Conservation (phyloP, 1,140 invertebrate genomes). For the Orius insidiosus region DNA sequence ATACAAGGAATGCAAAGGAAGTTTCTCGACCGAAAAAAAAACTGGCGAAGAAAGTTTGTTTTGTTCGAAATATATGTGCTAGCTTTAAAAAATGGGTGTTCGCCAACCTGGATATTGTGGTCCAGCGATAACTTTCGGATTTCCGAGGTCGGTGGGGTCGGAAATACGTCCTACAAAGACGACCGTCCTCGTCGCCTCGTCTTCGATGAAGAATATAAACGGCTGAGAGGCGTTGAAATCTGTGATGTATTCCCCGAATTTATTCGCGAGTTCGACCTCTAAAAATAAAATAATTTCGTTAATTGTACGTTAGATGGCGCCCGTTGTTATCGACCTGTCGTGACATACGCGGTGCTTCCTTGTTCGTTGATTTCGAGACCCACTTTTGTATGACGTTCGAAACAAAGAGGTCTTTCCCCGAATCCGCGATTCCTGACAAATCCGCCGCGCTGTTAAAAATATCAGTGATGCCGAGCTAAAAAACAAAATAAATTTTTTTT, state of each 20-base stretch:
- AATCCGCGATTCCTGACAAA: constrained; percentile 40
- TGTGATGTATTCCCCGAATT: constrained; percentile 36
- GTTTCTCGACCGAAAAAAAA: no score
- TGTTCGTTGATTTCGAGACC: constrained; percentile 72
- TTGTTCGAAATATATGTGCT: no score
- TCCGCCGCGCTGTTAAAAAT: constrained; percentile 50
- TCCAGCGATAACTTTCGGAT: neutral
- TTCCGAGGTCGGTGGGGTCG: constrained; percentile 31
- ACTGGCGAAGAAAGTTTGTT: no score
- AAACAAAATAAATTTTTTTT: constrained; percentile 19
- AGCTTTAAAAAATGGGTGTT: no score
- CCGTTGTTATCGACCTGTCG: constrained; percentile 47
- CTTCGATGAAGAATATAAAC: constrained; percentile 65
- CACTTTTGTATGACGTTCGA: constrained; percentile 58
- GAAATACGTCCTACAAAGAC: constrained; percentile 52
- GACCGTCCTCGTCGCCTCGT: constrained; percentile 46
- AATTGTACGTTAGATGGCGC: neutral
- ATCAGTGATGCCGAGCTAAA: constrained; percentile 45
- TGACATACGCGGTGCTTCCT: constrained; percentile 56
- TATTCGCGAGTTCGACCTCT: constrained; percentile 51
- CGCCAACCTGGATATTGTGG: neutral
- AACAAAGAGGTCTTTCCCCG: constrained; percentile 37
- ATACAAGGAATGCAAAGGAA: no score
- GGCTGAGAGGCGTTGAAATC: constrained; percentile 50
- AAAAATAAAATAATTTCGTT: constrained; percentile 9